These are phyloP conservation scores for Porites australiensis DNA, from an alignment of 64 coral and sea anemone species.

Conservation along the genomic window DNA sequence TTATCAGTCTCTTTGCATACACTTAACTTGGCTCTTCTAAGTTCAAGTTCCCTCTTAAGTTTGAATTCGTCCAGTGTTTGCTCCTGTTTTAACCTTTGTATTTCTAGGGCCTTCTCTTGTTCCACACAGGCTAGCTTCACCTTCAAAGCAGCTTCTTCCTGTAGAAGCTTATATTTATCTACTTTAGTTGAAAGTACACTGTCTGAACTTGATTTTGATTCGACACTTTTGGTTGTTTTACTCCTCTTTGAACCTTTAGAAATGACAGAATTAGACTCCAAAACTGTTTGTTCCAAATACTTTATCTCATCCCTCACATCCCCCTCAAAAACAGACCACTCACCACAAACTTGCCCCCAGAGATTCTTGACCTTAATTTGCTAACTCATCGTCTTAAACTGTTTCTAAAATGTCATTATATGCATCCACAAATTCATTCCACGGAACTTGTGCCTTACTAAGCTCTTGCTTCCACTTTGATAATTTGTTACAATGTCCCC, in stretches of 20 bases:
- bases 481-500: slow-evolving; percentile 24
- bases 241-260: no score
- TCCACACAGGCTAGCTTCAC: slow-evolving; percentile 51
- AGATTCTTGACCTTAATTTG: not conserved
- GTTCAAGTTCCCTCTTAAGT: slow-evolving; percentile 54
- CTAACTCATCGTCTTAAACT: slow-evolving; percentile 14
- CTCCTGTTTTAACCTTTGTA: slow-evolving; percentile 33
- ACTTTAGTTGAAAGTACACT: no score
- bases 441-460: no score
- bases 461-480: no score
- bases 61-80: slow-evolving; percentile 41
- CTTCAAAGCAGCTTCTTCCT: slow-evolving; percentile 61
- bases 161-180: slow-evolving; percentile 43
- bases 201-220: no score
- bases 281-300: slow-evolving; percentile 17
- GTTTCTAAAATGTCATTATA: no score
- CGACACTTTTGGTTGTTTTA: no score
- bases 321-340: slow-evolving; percentile 41
- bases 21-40: slow-evolving; percentile 29
- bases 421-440: no score
- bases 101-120: slow-evolving; percentile 44
- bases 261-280: slow-evolving; percentile 11
- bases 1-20: no score
- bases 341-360: slow-evolving; percentile 1
- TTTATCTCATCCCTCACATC: slow-evolving; percentile 56